Conservation (phyloP, 1,140 invertebrate species). For the Drosophila bifasciata region DNA sequence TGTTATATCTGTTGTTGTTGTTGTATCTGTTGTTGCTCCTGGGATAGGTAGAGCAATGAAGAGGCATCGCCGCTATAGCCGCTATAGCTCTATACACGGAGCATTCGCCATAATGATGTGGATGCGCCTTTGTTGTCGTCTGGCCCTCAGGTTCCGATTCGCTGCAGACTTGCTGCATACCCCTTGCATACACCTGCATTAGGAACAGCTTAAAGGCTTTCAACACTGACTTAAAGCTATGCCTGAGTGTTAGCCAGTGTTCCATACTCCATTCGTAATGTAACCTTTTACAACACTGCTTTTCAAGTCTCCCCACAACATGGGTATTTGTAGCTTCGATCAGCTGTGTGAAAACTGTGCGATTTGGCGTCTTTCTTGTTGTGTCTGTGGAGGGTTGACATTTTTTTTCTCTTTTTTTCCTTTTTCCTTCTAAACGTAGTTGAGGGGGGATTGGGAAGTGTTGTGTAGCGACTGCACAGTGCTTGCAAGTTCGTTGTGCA, state of each 20-base stretch:
- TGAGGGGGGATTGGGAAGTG: too few relatives aligned
- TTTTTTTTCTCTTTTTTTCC: neutral
- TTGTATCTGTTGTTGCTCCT: slow-evolving; percentile 3
- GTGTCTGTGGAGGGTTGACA: neutral
- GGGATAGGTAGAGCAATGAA: slow-evolving; percentile 36
- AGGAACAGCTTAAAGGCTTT: too few relatives aligned
- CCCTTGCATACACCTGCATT: slow-evolving; percentile 7
- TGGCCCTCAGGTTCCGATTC: neutral
- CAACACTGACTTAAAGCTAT: too few relatives aligned
- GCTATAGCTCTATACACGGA: slow-evolving; percentile 19
- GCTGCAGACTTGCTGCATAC: slow-evolving; percentile 37
- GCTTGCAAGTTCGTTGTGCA: too few relatives aligned
- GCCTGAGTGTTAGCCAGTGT: too few relatives aligned
- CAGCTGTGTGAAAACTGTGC: too few relatives aligned
- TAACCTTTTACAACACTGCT: too few relatives aligned
- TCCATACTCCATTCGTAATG: too few relatives aligned
- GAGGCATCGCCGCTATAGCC: slow-evolving; percentile 30
- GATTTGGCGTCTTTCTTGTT: neutral
- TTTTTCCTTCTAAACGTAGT: neutral
- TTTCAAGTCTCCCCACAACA: too few relatives aligned
- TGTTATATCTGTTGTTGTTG: slow-evolving; percentile 6
- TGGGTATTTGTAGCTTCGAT: neutral
- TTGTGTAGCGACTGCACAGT: too few relatives aligned
- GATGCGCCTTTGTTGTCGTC: slow-evolving; percentile 40
- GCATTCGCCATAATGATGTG: slow-evolving; percentile 58